Percentiles rank a stretch among this genome's conserved stretches.
These are phyloP conservation scores for Microtus montanus DNA, from an alignment of 2,113 vertebrate species.

Conservation along the genomic window DNA sequence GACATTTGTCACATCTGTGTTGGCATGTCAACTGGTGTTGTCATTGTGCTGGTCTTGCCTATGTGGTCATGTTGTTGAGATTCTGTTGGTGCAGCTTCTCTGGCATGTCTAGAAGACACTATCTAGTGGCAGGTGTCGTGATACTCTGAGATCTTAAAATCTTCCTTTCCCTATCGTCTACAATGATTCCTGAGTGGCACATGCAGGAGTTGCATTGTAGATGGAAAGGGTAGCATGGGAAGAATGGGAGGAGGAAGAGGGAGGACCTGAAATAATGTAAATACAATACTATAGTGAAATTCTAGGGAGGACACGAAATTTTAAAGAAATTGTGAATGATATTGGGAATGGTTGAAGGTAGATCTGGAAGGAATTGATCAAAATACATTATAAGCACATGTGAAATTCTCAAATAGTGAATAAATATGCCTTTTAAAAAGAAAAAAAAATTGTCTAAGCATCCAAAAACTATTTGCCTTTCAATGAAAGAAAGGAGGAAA, in stretches of 20 bases:
- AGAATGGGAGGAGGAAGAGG: background rate
- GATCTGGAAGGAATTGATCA: background rate
- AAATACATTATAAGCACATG: background rate
- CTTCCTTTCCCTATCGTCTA: too few relatives aligned
- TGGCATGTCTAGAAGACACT: too few relatives aligned
- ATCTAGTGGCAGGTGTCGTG: too few relatives aligned
- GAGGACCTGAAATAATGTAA: background rate
- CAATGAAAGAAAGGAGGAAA: constrained; percentile 11
- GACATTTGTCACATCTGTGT: background rate
- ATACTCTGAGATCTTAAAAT: background rate
- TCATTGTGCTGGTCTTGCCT: background rate
- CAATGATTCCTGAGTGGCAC: background rate
- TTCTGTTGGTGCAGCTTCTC: too few relatives aligned
- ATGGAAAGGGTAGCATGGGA: background rate
- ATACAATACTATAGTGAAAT: background rate
- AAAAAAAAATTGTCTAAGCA: background rate
- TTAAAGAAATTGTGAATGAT: background rate
- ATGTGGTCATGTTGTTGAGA: background rate
- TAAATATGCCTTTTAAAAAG: background rate
- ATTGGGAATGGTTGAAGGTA: background rate
- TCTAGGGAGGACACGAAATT: background rate
- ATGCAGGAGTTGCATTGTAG: background rate
- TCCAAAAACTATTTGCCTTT: background rate
- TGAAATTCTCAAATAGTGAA: background rate
- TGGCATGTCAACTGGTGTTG: background rate